Percentiles rank a stretch among this genome's conserved stretches.
These are phyloP conservation scores for Pammene aurita DNA, from an alignment of 2,888 invertebrate species.

Conservation along the genomic window DNA sequence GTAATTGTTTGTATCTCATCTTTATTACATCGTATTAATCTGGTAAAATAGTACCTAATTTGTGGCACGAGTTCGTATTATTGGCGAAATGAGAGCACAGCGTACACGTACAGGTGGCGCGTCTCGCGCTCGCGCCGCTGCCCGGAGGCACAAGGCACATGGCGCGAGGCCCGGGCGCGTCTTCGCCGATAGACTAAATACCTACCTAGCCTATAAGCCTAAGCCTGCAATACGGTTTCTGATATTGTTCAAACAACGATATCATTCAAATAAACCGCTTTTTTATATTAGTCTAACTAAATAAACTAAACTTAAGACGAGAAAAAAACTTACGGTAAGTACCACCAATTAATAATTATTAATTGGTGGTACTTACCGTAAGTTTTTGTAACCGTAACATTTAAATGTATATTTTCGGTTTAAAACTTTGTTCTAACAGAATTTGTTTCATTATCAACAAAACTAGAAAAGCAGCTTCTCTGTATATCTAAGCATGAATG, in stretches of 20 bases:
- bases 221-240: too few species aligned
- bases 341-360: too few species aligned
- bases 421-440: background rate
- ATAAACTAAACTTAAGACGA: too few species aligned
- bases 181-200: background rate
- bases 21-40: too few species aligned
- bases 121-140: too few species aligned
- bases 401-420: too few species aligned
- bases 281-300: background rate
- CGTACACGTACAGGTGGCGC: slow-evolving; percentile 27
- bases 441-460: background rate
- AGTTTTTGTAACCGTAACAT: too few species aligned
- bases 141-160: slow-evolving; percentile 2
- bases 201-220: too few species aligned
- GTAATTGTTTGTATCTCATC: too few species aligned
- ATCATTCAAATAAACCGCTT: background rate
- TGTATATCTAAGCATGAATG: slow-evolving; percentile 34
- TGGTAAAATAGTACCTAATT: background rate
- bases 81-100: slow-evolving; percentile 13
- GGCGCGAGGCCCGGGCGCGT: background rate
- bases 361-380: too few species aligned
- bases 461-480: slow-evolving; percentile 36
- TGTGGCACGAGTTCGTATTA: slow-evolving; percentile 3
- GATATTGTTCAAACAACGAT: background rate
- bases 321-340: too few species aligned